Evolutionary conservation across 2,113 vertebrate genomes (phyloP), one percentile per base, ranked within the genome.

Genomic region (Xyrauchen texanus): DNA sequence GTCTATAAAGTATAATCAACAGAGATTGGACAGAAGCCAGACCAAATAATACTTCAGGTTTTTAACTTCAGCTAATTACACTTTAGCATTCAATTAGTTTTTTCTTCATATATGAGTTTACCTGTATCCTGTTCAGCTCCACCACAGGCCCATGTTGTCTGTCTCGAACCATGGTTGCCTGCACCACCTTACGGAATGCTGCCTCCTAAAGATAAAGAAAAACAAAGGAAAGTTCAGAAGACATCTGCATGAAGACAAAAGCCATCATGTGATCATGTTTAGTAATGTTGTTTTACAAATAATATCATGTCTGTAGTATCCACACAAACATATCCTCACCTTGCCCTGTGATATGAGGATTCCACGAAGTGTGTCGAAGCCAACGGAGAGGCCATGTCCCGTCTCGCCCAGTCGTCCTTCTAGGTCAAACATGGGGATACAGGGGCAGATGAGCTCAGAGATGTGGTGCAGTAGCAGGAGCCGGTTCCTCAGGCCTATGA

Each of bases 301-400:
- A 52, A 4, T 10, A 73, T 3, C 44, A 11, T 16, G 16, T 9
- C 47, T 12, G 13, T 58, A 44, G 34, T 34, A 12, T 11, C 4
- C 13, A n/a, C 7, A 62, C 42, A n/a, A 42, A 62, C 42, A n/a
- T 42, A 0, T 7, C 2, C 87, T 52, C 90, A 99, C 98, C 94
- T 99, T 99, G 85, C 98, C 98, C 94, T 98, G 97, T 2, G 97
- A 99, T 88, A 99, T 98, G 68, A 99, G 92, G 88, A 98, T 98
- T 62, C 98, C 98, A 7, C 98, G 90, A 2, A 99, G 93, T 0
- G 96, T 96, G 86, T 98, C 96, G 61, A 98, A 97, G 0, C 98
- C 98, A 81, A 99, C 94, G 0, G 96, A 94, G 2, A 97, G 96
- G 45, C 96, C 97, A 0, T 97, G 97, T 5, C 95, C 95, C 0